Evolutionary conservation across 1,140 invertebrate genomes (phyloP).

Genomic region (Parasteatoda tepidariorum): DNA sequence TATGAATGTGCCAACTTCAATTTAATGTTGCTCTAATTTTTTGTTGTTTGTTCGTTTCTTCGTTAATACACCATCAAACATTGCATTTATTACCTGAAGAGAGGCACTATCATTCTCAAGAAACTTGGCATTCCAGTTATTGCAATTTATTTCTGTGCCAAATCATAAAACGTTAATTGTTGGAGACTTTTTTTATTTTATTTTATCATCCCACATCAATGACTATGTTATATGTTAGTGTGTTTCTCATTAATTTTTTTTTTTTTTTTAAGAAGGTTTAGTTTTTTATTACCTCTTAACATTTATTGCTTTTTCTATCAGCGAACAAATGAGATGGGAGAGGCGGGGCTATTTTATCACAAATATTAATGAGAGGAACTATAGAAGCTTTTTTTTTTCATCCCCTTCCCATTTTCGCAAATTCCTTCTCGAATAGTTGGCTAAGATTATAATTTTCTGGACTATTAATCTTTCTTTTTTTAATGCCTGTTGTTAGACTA

Average conservation of each 20-base stretch:
- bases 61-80: not conserved
- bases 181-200: not conserved
- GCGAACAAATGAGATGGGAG: constrained; percentile 19
- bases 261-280: constrained; percentile 10
- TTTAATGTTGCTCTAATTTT: not conserved
- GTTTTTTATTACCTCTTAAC: not conserved
- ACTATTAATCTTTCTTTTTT: too few species aligned
- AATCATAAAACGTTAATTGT: constrained; percentile 41
- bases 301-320: constrained; percentile 11
- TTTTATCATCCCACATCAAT: constrained; percentile 23
- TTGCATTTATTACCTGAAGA: constrained; percentile 13
- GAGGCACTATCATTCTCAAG: constrained; percentile 10
- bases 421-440: too few species aligned
- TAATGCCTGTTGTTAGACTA: too few species aligned
- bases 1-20: constrained; percentile 28
- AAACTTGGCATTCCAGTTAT: constrained; percentile 15
- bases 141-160: not conserved
- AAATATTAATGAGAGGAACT: constrained; percentile 18
- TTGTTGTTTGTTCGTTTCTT: not conserved
- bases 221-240: constrained; percentile 28
- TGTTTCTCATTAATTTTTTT: not conserved
- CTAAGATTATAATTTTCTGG: too few species aligned
- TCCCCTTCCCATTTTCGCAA: too few species aligned
- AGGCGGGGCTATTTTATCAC: constrained; percentile 43
- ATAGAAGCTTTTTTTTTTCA: too few species aligned